These are phyloP conservation scores for Diadumene lineata DNA, from an alignment of 92 coral and sea anemone genomes.

Conservation along the genomic window DNA sequence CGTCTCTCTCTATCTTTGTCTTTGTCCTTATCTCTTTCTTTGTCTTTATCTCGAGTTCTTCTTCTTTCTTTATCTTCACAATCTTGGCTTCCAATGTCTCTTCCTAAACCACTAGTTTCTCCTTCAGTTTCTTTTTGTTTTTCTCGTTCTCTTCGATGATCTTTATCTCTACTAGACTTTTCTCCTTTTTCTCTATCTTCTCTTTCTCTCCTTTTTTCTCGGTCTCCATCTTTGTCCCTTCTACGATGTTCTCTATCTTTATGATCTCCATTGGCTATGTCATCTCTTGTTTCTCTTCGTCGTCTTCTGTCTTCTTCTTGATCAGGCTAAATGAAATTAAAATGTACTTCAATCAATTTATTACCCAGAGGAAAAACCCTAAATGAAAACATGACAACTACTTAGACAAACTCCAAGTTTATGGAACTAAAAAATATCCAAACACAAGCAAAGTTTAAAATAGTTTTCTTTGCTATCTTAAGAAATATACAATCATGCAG, in stretches of 20 bases:
- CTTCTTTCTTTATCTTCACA: conserved; percentile 23
- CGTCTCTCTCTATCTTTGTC: conserved; percentile 20
- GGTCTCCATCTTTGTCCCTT: conserved; percentile 9
- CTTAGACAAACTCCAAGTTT: no score
- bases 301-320: conserved; percentile 60
- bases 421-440: no score
- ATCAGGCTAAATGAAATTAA: conserved; percentile 12
- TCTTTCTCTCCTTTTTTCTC: not conserved
- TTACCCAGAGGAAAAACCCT: no score
- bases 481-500: no score
- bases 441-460: no score
- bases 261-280: not conserved
- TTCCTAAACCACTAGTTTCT: conserved; percentile 40
- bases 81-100: conserved; percentile 26
- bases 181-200: not conserved
- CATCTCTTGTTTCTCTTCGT: conserved; percentile 4
- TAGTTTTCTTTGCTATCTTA: no score
- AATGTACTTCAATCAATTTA: no score
- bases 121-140: conserved; percentile 34
- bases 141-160: conserved; percentile 31
- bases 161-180: conserved; percentile 21
- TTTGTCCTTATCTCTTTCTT: no score
- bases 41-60: conserved; percentile 44
- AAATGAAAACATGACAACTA: no score
- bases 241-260: conserved; percentile 26